Conservation (phyloP, 2,113 vertebrate species). For the Actinemys pallida region DNA sequence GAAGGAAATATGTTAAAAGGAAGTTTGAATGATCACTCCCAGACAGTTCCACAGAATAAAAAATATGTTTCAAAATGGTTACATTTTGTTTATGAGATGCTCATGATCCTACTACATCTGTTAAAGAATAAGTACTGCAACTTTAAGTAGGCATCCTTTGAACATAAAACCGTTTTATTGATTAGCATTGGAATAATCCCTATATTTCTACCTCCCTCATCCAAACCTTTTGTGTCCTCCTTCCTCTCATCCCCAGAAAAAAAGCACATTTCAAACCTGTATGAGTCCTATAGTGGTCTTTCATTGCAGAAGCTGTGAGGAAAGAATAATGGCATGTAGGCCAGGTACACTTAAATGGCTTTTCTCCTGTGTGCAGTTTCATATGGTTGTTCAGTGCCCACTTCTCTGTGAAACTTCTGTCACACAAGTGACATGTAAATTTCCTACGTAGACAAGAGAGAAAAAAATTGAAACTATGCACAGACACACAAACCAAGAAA, state of each 20-base stretch:
- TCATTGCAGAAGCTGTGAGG: conserved; percentile 97
- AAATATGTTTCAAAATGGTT: neutral
- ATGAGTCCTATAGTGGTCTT: conserved; percentile 98
- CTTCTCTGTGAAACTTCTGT: conserved; percentile 96
- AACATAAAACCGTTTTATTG: neutral
- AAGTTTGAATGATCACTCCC: neutral
- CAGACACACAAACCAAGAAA: conserved; percentile 57
- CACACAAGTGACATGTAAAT: conserved; percentile 94
- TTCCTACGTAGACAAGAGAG: conserved; percentile 85
- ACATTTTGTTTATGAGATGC: neutral
- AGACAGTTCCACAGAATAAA: neutral
- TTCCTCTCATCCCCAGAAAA: rapidly evolving
- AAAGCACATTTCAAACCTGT: conserved; percentile 86
- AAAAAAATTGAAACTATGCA: conserved; percentile 74
- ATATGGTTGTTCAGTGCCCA: conserved; percentile 99
- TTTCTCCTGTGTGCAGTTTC: conserved; percentile 98
- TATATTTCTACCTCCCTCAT: neutral
- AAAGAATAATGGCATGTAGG: conserved; percentile 97
- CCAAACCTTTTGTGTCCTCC: rapidly evolving
- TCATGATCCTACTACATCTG: neutral
- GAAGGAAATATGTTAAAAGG: neutral
- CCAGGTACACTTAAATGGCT: conserved; percentile 97
- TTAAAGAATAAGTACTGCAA: neutral
- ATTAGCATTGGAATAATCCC: neutral
- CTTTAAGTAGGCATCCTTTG: neutral